These are phyloP conservation scores for Agrenia bidenticulata DNA, from an alignment of 2,888 invertebrate species.

Conservation along the genomic window DNA sequence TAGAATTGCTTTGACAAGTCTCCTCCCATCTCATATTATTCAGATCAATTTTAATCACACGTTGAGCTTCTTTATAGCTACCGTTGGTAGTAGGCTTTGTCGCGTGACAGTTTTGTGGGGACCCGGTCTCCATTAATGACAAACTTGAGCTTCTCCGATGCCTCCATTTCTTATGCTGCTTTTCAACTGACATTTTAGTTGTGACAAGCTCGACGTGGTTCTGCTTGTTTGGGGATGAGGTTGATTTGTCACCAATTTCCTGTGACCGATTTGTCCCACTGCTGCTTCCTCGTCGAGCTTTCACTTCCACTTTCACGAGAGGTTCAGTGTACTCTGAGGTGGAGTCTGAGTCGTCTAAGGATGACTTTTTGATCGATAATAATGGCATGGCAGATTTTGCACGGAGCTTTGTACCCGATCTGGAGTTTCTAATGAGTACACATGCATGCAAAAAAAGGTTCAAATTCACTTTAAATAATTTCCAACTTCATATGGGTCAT, in stretches of 20 bases:
- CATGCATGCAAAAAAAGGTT: too few relatives aligned
- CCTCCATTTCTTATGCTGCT: slow-evolving; percentile 40
- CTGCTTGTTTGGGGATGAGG: background rate
- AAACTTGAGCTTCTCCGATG: slow-evolving; percentile 28
- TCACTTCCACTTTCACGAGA: too few relatives aligned
- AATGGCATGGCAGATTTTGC: slow-evolving; percentile 17
- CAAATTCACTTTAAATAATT: too few relatives aligned
- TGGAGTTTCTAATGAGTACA: too few relatives aligned
- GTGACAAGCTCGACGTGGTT: slow-evolving; percentile 22
- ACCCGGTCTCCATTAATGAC: slow-evolving; percentile 28
- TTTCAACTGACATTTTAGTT: slow-evolving; percentile 47
- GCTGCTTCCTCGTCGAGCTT: background rate
- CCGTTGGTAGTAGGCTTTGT: slow-evolving; percentile 2
- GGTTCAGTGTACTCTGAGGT: slow-evolving; percentile 21
- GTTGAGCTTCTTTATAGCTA: slow-evolving; percentile 30
- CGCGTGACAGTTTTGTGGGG: slow-evolving; percentile 30
- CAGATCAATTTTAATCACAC: slow-evolving; percentile 52
- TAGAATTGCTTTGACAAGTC: slow-evolving; percentile 17
- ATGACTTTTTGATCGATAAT: slow-evolving; percentile 9
- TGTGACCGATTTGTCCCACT: slow-evolving; percentile 13
- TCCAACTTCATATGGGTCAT: too few relatives aligned
- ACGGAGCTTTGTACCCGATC: slow-evolving; percentile 15
- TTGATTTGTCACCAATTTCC: slow-evolving; percentile 9
- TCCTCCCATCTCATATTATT: slow-evolving; percentile 40
- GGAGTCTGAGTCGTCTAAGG: background rate